Base-by-base conservation (phyloP, 2,113 vertebrate species). In the Pterocles orientalis region DNA sequence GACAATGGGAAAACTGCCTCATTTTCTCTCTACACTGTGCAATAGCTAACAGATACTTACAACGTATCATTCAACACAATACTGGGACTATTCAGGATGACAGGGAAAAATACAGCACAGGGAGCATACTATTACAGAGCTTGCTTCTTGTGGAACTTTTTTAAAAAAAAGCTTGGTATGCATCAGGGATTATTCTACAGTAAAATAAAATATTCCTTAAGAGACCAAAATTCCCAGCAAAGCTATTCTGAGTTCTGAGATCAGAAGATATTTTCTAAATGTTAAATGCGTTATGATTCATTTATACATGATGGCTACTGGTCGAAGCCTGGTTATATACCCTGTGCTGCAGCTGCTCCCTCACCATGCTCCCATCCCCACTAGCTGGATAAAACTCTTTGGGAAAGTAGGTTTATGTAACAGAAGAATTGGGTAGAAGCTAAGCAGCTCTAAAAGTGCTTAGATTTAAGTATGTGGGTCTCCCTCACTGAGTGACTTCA, bases 391-490 rank as follows among this genome's bases (percentile, higher is more conserved):
- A 94, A 85, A 96, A 95, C 78, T 92, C 78, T 95, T 86, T 2
- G 12, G 82, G 82, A 91, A 88, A 96, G 79, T 68, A 90, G 76
- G 79, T 94, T 97, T 97, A 97, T 85, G 82, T 96, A 96, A 97
- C 82, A 95, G 85, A 95, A 97, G 90, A 90, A 75, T 90, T 86
- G 94, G 79, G 94, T 75, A 57, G 91, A 82, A 92, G 89, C 84
- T 97, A 95, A 96, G 93, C 94, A 96, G 94, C 87, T 95, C 94
- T 96, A 25, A 61, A 95, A 92, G 94, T 95, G 78, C 94, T 95
- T 91, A 95, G 89, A 97, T 97, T 97, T 96, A 88, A 78, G 70
- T 75, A 62, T 75, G 36, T 73, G 56, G 54, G 69, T 92, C 84
- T 92, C 87, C 68, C 72, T 73, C 78, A 68, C 56, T 26, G 19